Evolutionary conservation across 2,113 vertebrate species (phyloP).

Genomic region (Cathartes aura): DNA sequence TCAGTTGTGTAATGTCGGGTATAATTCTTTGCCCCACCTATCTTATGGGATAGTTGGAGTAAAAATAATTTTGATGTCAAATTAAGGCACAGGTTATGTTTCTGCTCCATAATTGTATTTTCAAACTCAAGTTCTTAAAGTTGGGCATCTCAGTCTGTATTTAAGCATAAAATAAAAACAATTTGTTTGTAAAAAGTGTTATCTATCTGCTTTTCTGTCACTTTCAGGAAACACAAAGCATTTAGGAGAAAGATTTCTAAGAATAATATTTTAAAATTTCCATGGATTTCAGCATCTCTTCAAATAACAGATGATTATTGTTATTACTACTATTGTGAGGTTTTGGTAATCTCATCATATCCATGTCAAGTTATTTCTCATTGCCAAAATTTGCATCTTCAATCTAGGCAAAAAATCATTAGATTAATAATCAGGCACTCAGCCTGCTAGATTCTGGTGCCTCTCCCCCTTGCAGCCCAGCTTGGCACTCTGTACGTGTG

Average conservation of each 20-base stretch:
- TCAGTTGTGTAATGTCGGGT: background rate
- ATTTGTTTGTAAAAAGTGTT: background rate
- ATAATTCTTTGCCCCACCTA: background rate
- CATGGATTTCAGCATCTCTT: conserved; percentile 28
- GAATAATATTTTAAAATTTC: conserved; percentile 28
- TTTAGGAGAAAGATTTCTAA: conserved; percentile 15
- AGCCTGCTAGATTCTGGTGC: background rate
- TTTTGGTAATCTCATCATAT: conserved; percentile 33
- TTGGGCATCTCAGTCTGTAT: background rate
- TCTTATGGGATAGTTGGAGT: background rate
- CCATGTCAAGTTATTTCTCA: background rate
- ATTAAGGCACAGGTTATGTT: background rate
- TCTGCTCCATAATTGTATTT: background rate
- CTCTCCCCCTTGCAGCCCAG: background rate
- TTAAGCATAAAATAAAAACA: background rate
- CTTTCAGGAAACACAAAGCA: conserved; percentile 3
- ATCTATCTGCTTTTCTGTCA: background rate
- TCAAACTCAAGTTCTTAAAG: background rate
- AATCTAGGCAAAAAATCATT: background rate
- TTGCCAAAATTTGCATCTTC: background rate
- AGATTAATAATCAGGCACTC: accelerated
- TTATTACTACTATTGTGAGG: background rate
- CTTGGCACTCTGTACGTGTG: background rate
- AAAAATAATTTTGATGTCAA: background rate
- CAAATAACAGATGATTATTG: conserved; percentile 21